Evolutionary conservation across 2,113 vertebrate genomes (phyloP), one percentile per base, ranked within the genome.

Genomic region (Erythrocercus mccallii): DNA sequence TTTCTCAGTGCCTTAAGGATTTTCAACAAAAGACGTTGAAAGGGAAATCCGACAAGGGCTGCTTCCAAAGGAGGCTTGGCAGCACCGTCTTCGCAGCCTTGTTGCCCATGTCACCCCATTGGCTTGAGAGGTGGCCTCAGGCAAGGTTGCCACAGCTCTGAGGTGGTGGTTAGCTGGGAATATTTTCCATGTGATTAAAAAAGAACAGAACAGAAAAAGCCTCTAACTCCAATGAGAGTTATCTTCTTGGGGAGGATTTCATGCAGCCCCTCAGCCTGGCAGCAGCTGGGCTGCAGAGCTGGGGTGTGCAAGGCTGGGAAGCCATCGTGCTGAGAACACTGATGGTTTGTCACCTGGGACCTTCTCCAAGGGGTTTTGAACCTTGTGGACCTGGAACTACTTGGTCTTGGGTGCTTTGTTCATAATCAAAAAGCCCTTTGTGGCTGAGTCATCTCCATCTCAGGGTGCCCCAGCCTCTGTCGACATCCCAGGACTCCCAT

Each of bases 61-160:
- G 81, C 71, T 96, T 96, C 76, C 72, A 81, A 92, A 81, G 56
- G 37, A 70, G 22, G 48, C 53, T 96, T 97, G 97, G 97, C 96
- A 96, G 53, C 51, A 5, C 35, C 2, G 3, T 73, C 94, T 86
- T 82, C 58, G 22, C 51, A 88, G 84, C 58, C 65, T 84, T 65
- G 71, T 56, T 91, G 76, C 30, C 65, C 37, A 12, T 90, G 88
- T 77, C 64, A 88, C 93, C 51, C 81, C 74, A 84, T 57, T 3
- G 5, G 74, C 44, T 68, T 89, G 66, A 66, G 56, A 92, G 1
- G 10, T 5, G 9, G 85, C 95, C 87, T 92, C 7, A 7, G 79
- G 79, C 78, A 86, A 88, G 48, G 65, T 77, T 0, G 4, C 24
- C 87, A 85, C 88, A 90, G 69, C 40, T 88, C 53, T 56, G 53